A percentile compares a stretch with the other conserved stretches of the same genome.
Evolutionary conservation across 2,888 invertebrate species (phyloP).

Genomic region (Galerucella pusilla): DNA sequence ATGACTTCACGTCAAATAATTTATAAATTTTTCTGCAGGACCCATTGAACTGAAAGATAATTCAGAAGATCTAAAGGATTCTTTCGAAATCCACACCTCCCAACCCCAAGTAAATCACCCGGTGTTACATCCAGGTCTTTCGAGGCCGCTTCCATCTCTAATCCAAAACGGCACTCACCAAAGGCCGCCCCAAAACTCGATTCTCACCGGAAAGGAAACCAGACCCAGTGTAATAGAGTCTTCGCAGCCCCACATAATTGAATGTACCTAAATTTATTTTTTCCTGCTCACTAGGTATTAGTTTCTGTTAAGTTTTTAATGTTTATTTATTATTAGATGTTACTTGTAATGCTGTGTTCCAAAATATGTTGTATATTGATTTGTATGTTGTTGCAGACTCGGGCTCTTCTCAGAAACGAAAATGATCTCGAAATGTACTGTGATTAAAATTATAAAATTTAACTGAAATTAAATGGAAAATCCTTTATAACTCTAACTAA

Average conservation of each 20-base stretch:
- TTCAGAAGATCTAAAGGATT: conserved; percentile 76
- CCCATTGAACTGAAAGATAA: conserved; percentile 72
- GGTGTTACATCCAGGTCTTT: conserved; percentile 59
- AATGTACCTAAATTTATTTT: conserved; percentile 80
- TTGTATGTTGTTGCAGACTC: conserved; percentile 49
- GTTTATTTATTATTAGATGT: conserved; percentile 60
- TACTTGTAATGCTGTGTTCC: conserved; percentile 49
- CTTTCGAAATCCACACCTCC: conserved; percentile 71
- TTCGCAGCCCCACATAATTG: conserved; percentile 90
- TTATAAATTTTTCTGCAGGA: conserved; percentile 53
- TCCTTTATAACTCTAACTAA: neutral
- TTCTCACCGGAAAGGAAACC: conserved; percentile 69
- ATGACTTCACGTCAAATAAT: neutral
- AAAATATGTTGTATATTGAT: conserved; percentile 36
- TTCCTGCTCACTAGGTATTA: conserved; percentile 52
- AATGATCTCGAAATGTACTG: conserved; percentile 32
- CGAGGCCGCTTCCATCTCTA: conserved; percentile 60
- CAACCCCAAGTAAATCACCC: conserved; percentile 65
- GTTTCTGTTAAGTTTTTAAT: conserved; percentile 63
- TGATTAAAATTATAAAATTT: neutral
- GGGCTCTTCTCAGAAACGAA: conserved; percentile 31
- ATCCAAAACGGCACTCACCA: conserved; percentile 53
- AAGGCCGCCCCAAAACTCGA: conserved; percentile 61
- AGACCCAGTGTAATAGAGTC: conserved; percentile 90
- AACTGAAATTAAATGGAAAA: neutral